These are phyloP conservation scores for Nymphalis io DNA, from an alignment of 1,140 invertebrate genomes.

Conservation along the genomic window DNA sequence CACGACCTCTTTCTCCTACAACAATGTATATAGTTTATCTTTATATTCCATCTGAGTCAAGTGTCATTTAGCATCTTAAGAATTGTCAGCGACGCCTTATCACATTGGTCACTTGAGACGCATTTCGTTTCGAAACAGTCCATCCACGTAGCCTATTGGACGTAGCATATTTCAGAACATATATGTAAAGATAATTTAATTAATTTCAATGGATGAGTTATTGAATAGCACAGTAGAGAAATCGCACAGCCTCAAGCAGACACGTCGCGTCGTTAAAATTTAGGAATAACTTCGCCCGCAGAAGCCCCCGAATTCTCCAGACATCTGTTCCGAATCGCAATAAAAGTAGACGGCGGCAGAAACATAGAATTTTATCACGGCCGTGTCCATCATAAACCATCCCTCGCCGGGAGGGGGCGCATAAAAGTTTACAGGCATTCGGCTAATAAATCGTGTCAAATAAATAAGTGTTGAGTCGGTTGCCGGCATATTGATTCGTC, in stretches of 20 bases:
- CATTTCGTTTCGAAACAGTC: too few species aligned
- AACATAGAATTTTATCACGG: slow-evolving; percentile 73
- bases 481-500: slow-evolving; percentile 80
- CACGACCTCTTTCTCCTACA: too few species aligned
- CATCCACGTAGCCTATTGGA: too few species aligned
- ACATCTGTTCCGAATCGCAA: slow-evolving; percentile 71
- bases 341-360: slow-evolving; percentile 67
- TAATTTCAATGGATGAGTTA: slow-evolving; percentile 13
- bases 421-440: slow-evolving; percentile 79
- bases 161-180: not conserved
- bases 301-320: slow-evolving; percentile 49
- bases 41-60: too few species aligned
- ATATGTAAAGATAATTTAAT: slow-evolving; percentile 5
- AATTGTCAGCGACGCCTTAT: too few species aligned
- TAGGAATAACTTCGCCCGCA: slow-evolving; percentile 50
- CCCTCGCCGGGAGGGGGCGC: slow-evolving; percentile 54
- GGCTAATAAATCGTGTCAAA: slow-evolving; percentile 79
- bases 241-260: slow-evolving; percentile 34
- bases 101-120: too few species aligned
- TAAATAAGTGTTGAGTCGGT: slow-evolving; percentile 80
- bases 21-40: too few species aligned
- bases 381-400: slow-evolving; percentile 74
- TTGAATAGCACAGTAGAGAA: slow-evolving; percentile 25
- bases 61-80: too few species aligned
- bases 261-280: slow-evolving; percentile 54